phyloP scores from a whole-genome alignment of 1,140 invertebrate species.

The Eueides isabella region DNA sequence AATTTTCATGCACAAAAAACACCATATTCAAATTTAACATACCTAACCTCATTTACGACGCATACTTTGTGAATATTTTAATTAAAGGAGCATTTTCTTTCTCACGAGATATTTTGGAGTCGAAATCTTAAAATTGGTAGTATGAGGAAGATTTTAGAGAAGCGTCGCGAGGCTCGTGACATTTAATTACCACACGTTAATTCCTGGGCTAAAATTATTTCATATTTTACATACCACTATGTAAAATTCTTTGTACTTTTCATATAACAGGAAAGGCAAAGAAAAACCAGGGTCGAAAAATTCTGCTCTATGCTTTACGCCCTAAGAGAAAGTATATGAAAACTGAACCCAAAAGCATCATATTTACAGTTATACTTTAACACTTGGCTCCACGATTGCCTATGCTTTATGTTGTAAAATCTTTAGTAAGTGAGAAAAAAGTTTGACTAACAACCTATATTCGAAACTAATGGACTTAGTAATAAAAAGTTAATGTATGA shows the following conservation, averaged over 20 bases:
- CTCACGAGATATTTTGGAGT: not conserved
- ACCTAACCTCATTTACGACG: not conserved
- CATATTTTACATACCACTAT: not conserved
- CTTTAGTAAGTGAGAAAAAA: no score
- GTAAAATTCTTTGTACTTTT: not conserved
- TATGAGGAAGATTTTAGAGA: not conserved
- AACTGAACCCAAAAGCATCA: no score
- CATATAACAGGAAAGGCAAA: no score
- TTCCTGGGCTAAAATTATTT: not conserved
- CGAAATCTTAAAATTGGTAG: not conserved
- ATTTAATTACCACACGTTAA: conserved; percentile 1
- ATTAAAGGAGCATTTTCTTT: conserved; percentile 7
- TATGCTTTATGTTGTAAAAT: no score
- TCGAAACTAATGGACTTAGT: no score
- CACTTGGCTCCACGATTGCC: no score
- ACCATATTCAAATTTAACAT: not conserved
- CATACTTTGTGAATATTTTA: conserved; percentile 5
- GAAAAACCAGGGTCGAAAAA: no score
- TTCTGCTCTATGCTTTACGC: no score
- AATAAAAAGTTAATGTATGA: no score
- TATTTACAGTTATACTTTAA: no score
- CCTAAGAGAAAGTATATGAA: no score
- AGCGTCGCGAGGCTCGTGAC: conserved; percentile 1
- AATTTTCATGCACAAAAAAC: not conserved
- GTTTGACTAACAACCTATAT: no score